These are phyloP conservation scores for Metallyticus violacea DNA, from an alignment of 2,888 invertebrate genomes.

Conservation along the genomic window DNA sequence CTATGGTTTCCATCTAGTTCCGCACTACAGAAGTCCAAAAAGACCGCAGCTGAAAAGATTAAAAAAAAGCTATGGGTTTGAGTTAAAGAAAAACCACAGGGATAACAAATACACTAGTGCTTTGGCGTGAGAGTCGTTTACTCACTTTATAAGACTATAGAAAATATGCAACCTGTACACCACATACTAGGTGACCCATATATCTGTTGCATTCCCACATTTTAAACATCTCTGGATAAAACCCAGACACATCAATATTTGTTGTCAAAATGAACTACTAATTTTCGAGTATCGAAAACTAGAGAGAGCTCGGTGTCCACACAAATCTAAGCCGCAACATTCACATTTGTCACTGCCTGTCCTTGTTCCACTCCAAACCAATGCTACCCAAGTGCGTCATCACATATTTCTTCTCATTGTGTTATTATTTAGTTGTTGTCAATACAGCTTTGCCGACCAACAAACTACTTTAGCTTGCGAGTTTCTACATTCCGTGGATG, in stretches of 20 bases:
- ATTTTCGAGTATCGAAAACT: background rate
- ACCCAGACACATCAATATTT: background rate
- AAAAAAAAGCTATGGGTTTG: too few species aligned
- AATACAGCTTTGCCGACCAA: too few species aligned
- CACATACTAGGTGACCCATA: background rate
- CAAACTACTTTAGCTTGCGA: too few species aligned
- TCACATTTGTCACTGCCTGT: too few species aligned
- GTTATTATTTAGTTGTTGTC: too few species aligned
- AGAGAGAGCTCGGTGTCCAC: background rate
- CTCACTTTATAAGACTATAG: background rate
- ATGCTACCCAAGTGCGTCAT: background rate
- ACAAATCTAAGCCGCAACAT: background rate
- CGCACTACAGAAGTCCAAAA: too few species aligned
- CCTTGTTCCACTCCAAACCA: background rate
- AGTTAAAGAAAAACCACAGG: background rate
- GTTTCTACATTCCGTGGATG: too few species aligned
- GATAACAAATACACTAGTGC: background rate
- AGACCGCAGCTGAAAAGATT: background rate
- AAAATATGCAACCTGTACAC: background rate
- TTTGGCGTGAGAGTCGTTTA: background rate
- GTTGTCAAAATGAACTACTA: background rate
- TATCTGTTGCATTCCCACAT: background rate
- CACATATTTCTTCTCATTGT: too few species aligned
- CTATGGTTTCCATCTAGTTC: background rate
- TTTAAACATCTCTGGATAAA: background rate